Evolutionary conservation across 2,888 invertebrate species (phyloP).

Genomic region (Orthosia cruda): DNA sequence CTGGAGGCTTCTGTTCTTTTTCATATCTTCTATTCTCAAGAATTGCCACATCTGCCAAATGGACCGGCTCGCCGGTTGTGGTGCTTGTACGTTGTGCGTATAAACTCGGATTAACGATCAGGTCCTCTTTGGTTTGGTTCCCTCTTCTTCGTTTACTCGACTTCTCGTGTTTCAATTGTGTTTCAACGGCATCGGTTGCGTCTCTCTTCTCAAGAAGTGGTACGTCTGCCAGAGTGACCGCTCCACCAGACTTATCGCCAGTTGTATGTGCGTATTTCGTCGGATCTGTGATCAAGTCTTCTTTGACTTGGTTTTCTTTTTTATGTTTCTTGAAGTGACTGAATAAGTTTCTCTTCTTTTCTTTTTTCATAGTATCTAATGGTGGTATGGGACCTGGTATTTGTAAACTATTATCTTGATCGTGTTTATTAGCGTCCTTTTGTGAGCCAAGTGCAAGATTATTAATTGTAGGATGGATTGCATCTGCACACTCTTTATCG

Average conservation of each 20-base stretch:
- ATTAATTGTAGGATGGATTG: neutral
- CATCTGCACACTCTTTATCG: constrained; percentile 38
- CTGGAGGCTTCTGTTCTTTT: neutral
- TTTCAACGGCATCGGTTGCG: neutral
- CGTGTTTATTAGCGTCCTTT: constrained; percentile 27
- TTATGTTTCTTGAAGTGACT: constrained; percentile 13
- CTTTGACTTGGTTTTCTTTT: neutral
- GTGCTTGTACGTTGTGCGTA: neutral
- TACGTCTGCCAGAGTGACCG: neutral
- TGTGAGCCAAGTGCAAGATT: neutral
- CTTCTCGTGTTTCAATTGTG: neutral
- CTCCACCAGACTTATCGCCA: neutral
- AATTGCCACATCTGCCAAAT: constrained; percentile 4
- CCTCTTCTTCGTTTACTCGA: constrained; percentile 18
- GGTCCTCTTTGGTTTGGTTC: neutral
- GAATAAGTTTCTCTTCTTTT: neutral
- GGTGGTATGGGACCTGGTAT: constrained; percentile 68
- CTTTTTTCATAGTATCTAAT: constrained; percentile 9
- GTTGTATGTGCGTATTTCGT: neutral
- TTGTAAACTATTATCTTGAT: constrained; percentile 65
- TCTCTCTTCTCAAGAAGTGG: neutral
- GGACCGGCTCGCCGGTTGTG: neutral
- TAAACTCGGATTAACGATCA: neutral
- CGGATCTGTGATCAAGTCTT: neutral
- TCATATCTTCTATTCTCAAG: neutral